Percentiles rank a stretch among this genome's conserved stretches.
phyloP scores from a whole-genome alignment of 2,888 invertebrate species.

The Gnatocerus cornutus region DNA sequence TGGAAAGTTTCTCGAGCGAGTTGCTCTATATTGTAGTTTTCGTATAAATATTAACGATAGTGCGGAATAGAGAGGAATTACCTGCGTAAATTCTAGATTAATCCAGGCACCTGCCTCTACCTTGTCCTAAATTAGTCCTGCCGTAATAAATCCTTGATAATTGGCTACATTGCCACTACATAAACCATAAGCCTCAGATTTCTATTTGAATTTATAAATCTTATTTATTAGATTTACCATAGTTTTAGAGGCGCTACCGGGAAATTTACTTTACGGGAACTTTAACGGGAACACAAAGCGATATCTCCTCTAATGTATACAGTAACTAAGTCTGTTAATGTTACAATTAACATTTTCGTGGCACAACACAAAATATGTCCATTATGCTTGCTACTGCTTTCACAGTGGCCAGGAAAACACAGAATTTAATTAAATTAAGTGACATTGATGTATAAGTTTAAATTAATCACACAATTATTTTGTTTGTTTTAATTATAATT shows the following conservation, averaged over 20 bases:
- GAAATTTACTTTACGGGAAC: conserved; percentile 1
- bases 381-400: no score
- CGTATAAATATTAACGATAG: conserved; percentile 60
- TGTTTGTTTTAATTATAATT: no score
- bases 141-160: conserved; percentile 70
- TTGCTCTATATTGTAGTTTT: conserved; percentile 29
- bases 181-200: conserved; percentile 68
- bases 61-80: conserved; percentile 61
- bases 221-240: conserved; percentile 46
- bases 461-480: no score
- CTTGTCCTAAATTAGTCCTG: conserved; percentile 68
- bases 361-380: no score
- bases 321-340: no score
- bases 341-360: no score
- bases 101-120: conserved; percentile 68
- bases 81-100: conserved; percentile 64
- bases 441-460: no score
- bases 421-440: no score
- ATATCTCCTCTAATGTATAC: no score
- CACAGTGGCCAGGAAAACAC: no score
- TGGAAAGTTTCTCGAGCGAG: neutral
- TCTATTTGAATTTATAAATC: conserved; percentile 57
- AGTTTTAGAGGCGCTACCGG: neutral
- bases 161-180: conserved; percentile 67
- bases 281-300: neutral